A percentile compares a stretch with the other conserved stretches of the same genome.
These are phyloP conservation scores for Dryas iulia DNA, from an alignment of 1,140 invertebrate species.

Conservation along the genomic window DNA sequence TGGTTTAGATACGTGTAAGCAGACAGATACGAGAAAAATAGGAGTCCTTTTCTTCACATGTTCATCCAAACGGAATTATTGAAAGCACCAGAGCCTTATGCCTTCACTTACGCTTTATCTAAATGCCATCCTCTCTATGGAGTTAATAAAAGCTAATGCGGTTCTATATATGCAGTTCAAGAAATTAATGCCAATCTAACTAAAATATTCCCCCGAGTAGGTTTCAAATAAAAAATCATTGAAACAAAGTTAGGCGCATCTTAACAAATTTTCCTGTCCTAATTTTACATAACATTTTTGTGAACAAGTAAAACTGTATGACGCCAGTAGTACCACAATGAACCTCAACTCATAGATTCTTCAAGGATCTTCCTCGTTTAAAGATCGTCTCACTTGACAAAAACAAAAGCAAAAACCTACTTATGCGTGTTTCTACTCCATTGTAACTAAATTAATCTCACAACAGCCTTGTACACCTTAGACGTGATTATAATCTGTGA, in stretches of 20 bases:
- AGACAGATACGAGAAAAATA: too few species aligned
- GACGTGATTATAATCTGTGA: neutral
- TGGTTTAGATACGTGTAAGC: too few species aligned
- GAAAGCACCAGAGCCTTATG: too few species aligned
- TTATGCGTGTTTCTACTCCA: slow-evolving; percentile 8
- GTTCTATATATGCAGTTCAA: too few species aligned
- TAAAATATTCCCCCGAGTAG: neutral
- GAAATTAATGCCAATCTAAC: too few species aligned
- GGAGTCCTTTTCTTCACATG: too few species aligned
- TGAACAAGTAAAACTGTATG: neutral
- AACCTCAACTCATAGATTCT: slow-evolving; percentile 10
- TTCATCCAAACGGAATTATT: too few species aligned
- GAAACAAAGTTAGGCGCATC: neutral
- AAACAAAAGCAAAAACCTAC: slow-evolving; percentile 23
- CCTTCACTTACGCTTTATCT: too few species aligned
- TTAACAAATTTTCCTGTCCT: neutral
- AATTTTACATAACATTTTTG: neutral
- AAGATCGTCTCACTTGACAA: slow-evolving; percentile 13
- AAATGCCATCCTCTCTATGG: too few species aligned
- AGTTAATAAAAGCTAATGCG: too few species aligned
- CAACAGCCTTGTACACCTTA: slow-evolving; percentile 1
- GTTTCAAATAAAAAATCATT: neutral
- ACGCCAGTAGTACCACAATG: neutral
- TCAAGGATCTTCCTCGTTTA: slow-evolving; percentile 30
- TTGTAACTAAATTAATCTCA: slow-evolving; percentile 11